Conservation (phyloP, 2,113 vertebrate genomes). For the Oncorhynchus tshawytscha region DNA sequence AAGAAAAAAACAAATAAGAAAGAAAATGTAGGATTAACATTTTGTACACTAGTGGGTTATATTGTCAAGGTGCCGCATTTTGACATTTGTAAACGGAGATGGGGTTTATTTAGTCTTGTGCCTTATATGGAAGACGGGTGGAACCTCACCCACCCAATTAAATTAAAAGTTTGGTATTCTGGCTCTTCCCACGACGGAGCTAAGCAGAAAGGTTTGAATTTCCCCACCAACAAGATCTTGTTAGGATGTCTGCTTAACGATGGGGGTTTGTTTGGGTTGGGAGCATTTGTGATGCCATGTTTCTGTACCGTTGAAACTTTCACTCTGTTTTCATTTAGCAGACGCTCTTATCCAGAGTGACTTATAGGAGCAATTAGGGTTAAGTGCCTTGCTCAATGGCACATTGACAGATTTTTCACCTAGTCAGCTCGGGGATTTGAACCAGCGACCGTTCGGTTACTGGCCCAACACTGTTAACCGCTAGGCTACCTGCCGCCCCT, state of each 20-base stretch:
- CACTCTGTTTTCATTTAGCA: constrained; percentile 24
- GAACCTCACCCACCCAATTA: constrained; percentile 65
- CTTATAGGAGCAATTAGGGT: no score
- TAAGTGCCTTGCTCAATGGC: no score
- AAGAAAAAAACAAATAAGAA: constrained; percentile 43
- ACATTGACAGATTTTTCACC: no score
- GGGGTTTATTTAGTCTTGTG: constrained; percentile 96
- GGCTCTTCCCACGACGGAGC: constrained; percentile 31
- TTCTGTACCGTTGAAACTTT: constrained; percentile 64
- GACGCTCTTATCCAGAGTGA: no score
- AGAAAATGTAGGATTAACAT: constrained; percentile 81
- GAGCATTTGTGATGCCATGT: constrained; percentile 57
- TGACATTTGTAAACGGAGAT: constrained; percentile 77
- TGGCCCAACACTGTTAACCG: no score
- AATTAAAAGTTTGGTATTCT: constrained; percentile 67
- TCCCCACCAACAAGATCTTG: constrained; percentile 62
- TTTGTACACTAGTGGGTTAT: constrained; percentile 90
- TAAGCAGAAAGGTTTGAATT: constrained; percentile 68
- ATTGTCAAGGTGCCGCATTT: constrained; percentile 77
- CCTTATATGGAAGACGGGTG: constrained; percentile 88
- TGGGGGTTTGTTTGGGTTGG: constrained; percentile 64
- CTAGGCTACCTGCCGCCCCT: constrained; percentile 16
- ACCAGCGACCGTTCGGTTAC: no score
- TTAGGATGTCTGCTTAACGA: constrained; percentile 55
- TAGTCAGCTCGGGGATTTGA: no score